Percentiles rank a stretch among this genome's conserved stretches.
These are phyloP conservation scores for Scomberomorus guttatus DNA, from an alignment of 2,797 vertebrate genomes.

Conservation along the genomic window DNA sequence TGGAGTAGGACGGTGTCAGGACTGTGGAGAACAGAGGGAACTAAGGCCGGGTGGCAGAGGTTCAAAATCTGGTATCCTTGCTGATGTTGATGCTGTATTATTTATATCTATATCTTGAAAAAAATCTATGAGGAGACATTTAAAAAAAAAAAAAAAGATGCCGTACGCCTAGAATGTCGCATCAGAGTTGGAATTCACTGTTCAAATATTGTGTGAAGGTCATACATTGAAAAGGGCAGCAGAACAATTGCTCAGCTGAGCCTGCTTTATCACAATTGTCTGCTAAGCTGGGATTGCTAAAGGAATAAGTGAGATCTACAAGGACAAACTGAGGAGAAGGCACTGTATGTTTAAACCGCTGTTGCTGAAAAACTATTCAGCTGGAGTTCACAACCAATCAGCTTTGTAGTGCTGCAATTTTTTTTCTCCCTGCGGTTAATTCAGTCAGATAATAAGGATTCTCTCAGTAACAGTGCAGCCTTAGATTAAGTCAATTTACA, in stretches of 20 bases:
- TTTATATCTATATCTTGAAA: conserved; percentile 29
- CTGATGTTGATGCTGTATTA: conserved; percentile 33
- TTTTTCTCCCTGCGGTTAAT: conserved; percentile 45
- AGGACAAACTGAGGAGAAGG: conserved; percentile 46
- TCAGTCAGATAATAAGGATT: conserved; percentile 68
- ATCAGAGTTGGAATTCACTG: background rate
- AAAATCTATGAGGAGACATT: conserved; percentile 6
- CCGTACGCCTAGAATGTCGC: conserved; percentile 4
- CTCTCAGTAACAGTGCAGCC: conserved; percentile 49
- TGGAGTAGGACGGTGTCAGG: conserved; percentile 32
- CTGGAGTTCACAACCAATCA: conserved; percentile 52
- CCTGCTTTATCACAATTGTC: conserved; percentile 20
- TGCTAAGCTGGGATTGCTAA: conserved; percentile 23
- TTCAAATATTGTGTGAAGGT: conserved; percentile 33
- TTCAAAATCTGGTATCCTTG: background rate
- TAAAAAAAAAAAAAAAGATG: background rate
- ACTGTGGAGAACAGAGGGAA: conserved; percentile 9
- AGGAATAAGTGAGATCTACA: conserved; percentile 42
- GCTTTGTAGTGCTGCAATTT: background rate
- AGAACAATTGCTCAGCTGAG: conserved; percentile 30
- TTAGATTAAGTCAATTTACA: conserved; percentile 66
- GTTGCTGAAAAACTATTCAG: conserved; percentile 49
- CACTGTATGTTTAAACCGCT: conserved; percentile 28
- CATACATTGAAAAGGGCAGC: conserved; percentile 21
- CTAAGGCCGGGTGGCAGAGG: conserved; percentile 5